phyloP scores from a whole-genome alignment of 1,140 invertebrate species.

The Limonius californicus region DNA sequence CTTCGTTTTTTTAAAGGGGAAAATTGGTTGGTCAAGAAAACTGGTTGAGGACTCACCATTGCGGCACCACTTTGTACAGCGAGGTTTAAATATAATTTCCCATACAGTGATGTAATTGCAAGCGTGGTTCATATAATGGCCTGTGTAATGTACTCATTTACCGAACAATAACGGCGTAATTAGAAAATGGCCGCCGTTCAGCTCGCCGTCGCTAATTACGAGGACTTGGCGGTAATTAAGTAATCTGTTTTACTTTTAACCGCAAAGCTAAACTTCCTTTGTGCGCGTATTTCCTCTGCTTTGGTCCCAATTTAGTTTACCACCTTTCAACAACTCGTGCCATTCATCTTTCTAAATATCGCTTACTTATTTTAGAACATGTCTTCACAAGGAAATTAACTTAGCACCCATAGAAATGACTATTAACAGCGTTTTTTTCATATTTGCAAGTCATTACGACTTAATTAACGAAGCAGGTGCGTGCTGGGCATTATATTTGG shows the following conservation, averaged over 20 bases:
- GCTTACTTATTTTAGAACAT: not conserved
- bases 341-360: too few relatives aligned
- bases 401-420: too few relatives aligned
- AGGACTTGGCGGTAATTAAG: slow-evolving; percentile 31
- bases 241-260: slow-evolving; percentile 32
- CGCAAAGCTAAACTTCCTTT: not conserved
- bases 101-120: slow-evolving; percentile 23
- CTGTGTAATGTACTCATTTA: slow-evolving; percentile 27
- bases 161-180: slow-evolving; percentile 22
- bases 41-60: not conserved
- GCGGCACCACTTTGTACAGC: not conserved
- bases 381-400: too few relatives aligned
- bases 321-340: too few relatives aligned
- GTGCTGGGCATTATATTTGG: too few relatives aligned
- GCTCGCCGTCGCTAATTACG: slow-evolving; percentile 33
- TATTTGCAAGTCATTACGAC: not conserved
- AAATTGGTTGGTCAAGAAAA: not conserved
- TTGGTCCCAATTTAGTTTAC: not conserved
- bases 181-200: slow-evolving; percentile 31
- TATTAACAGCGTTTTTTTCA: not conserved
- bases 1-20: too few relatives aligned
- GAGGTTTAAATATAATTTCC: slow-evolving; percentile 24
- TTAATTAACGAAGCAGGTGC: too few relatives aligned
- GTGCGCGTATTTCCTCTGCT: not conserved
- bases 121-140: slow-evolving; percentile 19